Evolutionary conservation across 2,113 vertebrate species (phyloP), one percentile per base, ranked within the genome.

Genomic region (Naja naja): DNA sequence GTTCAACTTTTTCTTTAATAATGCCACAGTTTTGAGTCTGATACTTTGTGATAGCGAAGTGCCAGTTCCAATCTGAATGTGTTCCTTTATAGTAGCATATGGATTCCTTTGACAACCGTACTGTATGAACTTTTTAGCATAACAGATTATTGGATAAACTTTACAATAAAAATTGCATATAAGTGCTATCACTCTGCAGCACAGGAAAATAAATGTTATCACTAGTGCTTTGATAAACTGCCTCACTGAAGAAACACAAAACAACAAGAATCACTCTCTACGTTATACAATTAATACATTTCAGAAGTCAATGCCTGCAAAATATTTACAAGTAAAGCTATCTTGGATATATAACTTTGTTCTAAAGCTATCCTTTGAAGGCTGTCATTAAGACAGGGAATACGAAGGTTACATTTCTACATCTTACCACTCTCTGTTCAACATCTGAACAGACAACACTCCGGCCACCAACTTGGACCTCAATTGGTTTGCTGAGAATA

Each of bases 361-460:
- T 25, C 39, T 11, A 25, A 3, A 4, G 27, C 3, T 69, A 30
- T 81, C 64, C 85, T 43, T 6, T 85, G 92, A 91, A 85, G 2
- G 4, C 18, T 69, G 88, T 39, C 16, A 86, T 27, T 14, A 88
- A 45, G 22, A 20, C 55, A 60, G 0, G 18, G 89, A n/a, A 89
- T 64, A 8, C 4, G 3, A 87, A 47, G 0, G 0, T 91, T 85
- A 89, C 34, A 43, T 16, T 3, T 0, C 39, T 0, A 25, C 1
- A 69, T 97, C 98, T 98, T 95, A 99, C 99, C 97, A 99, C 99
- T 0, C 99, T 98, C 1, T 99, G 99, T 47, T 99, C 99, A 95
- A 99, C 99, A 69, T 99, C 99, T 0, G 99, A 99, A 96, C 99
- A 99, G 85, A 99, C 99, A 54, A 99, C 99, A 4, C 99, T 99